Evolutionary conservation across 2,113 vertebrate genomes (phyloP).

Genomic region (Pollimyrus isidori): DNA sequence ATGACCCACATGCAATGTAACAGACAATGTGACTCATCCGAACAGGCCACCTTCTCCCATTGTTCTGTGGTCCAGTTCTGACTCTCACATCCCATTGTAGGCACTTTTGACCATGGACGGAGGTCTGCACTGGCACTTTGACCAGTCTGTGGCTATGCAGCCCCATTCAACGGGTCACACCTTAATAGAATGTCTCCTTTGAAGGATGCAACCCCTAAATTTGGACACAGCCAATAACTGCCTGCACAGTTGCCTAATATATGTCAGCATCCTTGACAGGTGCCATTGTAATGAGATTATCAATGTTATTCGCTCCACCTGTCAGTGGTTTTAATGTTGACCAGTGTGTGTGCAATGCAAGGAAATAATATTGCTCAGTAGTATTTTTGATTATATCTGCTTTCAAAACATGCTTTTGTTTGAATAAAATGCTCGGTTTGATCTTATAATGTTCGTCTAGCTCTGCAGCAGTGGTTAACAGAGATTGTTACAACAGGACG

Average conservation of each 20-base stretch:
- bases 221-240: neutral
- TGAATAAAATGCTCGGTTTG: neutral
- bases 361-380: neutral
- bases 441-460: neutral
- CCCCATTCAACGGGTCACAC: neutral
- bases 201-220: neutral
- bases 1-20: too few species aligned
- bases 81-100: too few species aligned
- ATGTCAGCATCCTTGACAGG: too few species aligned
- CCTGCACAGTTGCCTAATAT: neutral
- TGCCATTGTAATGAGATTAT: neutral
- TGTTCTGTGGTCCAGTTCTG: too few species aligned
- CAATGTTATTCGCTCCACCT: neutral
- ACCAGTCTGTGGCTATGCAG: too few species aligned
- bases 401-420: too few species aligned
- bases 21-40: too few species aligned
- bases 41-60: too few species aligned
- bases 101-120: too few species aligned
- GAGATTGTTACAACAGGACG: neutral
- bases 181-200: neutral
- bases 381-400: neutral
- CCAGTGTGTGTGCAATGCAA: neutral
- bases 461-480: neutral
- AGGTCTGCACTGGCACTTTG: too few species aligned
- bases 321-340: neutral